Conservation (phyloP, 92 coral and sea anemone species). For the Meandrina meandrites region DNA sequence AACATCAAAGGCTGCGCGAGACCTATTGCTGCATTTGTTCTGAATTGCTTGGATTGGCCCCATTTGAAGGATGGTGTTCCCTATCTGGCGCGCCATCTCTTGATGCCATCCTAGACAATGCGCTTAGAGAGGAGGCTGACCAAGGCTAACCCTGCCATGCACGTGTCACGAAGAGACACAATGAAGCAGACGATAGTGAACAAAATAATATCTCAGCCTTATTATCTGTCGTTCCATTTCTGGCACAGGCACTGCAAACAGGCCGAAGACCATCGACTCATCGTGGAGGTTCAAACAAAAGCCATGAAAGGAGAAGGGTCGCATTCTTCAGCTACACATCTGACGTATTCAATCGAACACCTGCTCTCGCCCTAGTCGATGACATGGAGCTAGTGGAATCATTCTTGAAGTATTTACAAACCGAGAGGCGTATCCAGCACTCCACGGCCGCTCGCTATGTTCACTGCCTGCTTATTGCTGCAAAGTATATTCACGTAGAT, state of each 20-base stretch:
- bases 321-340: no score
- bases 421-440: no score
- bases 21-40: conserved; percentile 1
- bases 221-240: conserved; percentile 12
- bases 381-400: no score
- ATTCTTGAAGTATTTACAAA: no score
- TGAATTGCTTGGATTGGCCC: not conserved
- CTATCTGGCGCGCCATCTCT: conserved; percentile 2
- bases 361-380: no score
- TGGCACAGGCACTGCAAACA: conserved; percentile 14
- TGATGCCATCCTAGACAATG: not conserved
- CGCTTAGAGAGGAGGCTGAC: not conserved
- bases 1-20: not conserved
- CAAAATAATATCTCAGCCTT: not conserved
- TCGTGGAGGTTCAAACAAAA: not conserved
- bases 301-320: not conserved
- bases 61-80: conserved; percentile 22
- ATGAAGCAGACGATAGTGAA: not conserved
- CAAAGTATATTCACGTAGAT: no score
- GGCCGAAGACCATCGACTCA: not conserved
- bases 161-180: not conserved
- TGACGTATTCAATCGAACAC: no score
- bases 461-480: no score
- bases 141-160: not conserved
- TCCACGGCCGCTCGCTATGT: no score